Evolutionary conservation across 2,888 invertebrate species (phyloP).

Genomic region (Scelioninae gen. 1): DNA sequence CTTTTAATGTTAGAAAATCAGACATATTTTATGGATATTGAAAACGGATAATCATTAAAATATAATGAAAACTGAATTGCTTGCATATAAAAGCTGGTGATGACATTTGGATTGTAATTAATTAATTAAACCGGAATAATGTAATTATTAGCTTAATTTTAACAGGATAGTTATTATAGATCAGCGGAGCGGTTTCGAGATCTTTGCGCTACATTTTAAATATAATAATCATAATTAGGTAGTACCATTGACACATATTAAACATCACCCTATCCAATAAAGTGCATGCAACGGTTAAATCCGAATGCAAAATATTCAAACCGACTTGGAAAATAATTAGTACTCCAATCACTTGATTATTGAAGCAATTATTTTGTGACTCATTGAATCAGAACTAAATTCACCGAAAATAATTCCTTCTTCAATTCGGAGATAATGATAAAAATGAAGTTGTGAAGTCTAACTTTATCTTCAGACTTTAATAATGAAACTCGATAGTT

Average conservation of each 20-base stretch:
- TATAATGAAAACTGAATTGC: constrained; percentile 1
- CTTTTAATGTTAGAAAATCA: no score
- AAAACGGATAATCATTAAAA: not conserved
- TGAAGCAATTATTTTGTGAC: no score
- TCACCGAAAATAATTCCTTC: no score
- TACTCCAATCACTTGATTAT: no score
- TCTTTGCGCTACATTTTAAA: constrained; percentile 1
- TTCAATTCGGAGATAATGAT: no score
- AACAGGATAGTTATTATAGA: not conserved
- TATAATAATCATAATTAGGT: not conserved
- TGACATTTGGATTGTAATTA: constrained; percentile 8
- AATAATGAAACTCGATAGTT: no score
- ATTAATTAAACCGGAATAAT: constrained; percentile 16
- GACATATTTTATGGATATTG: no score
- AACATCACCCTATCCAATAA: not conserved
- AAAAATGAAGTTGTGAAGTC: no score
- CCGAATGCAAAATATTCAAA: not conserved
- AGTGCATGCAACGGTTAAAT: not conserved
- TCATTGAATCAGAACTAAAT: no score
- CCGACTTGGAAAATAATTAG: no score
- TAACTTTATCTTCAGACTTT: no score
- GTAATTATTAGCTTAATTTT: constrained; percentile 8
- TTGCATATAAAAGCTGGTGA: not conserved
- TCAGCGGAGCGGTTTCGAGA: not conserved
- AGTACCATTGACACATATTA: not conserved